Evolutionary conservation across 2,797 vertebrate species (phyloP), one percentile per base, ranked within the genome.

Genomic region (Sebastes miniatus): DNA sequence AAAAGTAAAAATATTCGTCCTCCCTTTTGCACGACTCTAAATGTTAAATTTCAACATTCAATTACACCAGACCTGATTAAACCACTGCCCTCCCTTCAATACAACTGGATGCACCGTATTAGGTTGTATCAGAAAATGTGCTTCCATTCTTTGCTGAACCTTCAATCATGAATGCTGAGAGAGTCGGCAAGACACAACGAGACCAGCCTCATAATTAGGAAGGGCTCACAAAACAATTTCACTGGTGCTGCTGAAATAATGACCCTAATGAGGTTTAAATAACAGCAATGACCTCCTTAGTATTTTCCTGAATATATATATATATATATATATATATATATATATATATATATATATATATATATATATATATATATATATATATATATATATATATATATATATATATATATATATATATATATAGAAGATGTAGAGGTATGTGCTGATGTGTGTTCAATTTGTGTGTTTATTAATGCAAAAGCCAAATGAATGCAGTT

Each of bases 31-130:
- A n/a, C 22, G n/a, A 68, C 68, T 85, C 62, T 71, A 70, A 86
- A 90, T 87, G 89, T 87, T 92, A 85, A 69, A 88, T 86, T 91
- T 81, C 31, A 80, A 80, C 83, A 90, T 93, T 93, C 91, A 93
- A 93, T 94, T 91, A 89, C 64, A 75, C 57, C 58, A 83, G 77
- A 90, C 78, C 71, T 79, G 69, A 92, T 93, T 88, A 92, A 90
- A 80, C 76, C 29, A 13, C 66, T 59, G 80, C 69, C 73, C 81
- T 87, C 29, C 29, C 79, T 80, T 80, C 75, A 76, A 73, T 83
- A 83, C 67, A 86, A 93, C 91, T 86, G 68, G 77, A 76, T 83
- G 78, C 68, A 39, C 67, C 69, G 47, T 77, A 85, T 90, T 86
- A 83, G 77, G 76, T 81, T 88, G 69, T 81, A 88, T 92, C 73